Evolutionary conservation across 2,113 vertebrate species (phyloP), one percentile per base, ranked within the genome.

Genomic region (Cichladusa arquata): DNA sequence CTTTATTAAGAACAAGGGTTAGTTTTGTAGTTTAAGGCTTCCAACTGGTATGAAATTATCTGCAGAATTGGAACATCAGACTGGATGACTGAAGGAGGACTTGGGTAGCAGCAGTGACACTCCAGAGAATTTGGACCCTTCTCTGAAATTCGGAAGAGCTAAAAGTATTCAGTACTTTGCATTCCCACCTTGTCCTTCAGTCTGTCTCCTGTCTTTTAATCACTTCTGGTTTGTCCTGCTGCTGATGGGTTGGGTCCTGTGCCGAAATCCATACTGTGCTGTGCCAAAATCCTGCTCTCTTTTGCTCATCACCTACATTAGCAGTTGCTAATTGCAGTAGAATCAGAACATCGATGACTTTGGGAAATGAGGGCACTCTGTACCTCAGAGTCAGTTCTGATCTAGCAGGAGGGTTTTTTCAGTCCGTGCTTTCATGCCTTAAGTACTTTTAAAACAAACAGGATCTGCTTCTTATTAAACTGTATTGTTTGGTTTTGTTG

Each of bases 321-420:
- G 86, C 76, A 61, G 60, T 51, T 90, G 70, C 88, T 91, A 74
- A 92, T 66, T 87, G 85, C 20, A 74, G 86, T 16, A 15, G 54
- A n/a, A 69, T 31, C 18, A 74, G 70, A 66, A 76, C 80, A 44
- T 53, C 1, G 54, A 47, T 69, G 94, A 78, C 80, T 88, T 88
- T 84, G 86, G 84, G 38, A 95, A 94, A 93, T 33, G 53, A 91
- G 96, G 95, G 62, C 89, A 62, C 42, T 40, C 11, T 88, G 67
- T 69, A 81, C 78, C 62, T 86, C 48, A 6, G 48, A 81, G 62
- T 33, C 58, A 44, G 12, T 60, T 69, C 58, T 83, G 86, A 92
- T 81, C 84, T 36, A 81, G 40, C 50, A 81, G 72, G 58, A 81
- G 65, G 69, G 22, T 47, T 93, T 78, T 88, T 88, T 61, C 61